Conservation (phyloP, 1,140 invertebrate genomes). For the Eriosoma lanigerum region DNA sequence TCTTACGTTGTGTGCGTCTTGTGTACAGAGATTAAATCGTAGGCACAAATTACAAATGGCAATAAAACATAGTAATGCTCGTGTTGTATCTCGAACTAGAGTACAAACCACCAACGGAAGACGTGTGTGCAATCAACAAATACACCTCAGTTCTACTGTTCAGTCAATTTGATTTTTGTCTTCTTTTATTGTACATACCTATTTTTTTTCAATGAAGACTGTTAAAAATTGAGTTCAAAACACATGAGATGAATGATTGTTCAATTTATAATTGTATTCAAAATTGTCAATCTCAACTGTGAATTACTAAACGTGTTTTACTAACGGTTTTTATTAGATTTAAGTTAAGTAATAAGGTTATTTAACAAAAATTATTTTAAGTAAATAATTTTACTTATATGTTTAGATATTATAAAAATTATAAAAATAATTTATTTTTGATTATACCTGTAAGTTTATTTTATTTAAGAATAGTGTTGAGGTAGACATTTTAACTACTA, state of each 20-base stretch:
- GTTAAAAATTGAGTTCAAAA: slow-evolving; percentile 49
- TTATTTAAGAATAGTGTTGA: slow-evolving; percentile 32
- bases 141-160: slow-evolving; percentile 10
- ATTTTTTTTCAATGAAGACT: slow-evolving; percentile 50
- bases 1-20: slow-evolving; percentile 45
- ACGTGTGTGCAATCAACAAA: slow-evolving; percentile 13
- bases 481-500: slow-evolving; percentile 48
- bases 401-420: slow-evolving; percentile 33
- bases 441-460: slow-evolving; percentile 37
- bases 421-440: slow-evolving; percentile 49
- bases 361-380: slow-evolving; percentile 45
- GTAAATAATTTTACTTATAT: slow-evolving; percentile 32
- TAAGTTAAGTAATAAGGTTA: slow-evolving; percentile 45
- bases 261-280: slow-evolving; percentile 9
- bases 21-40: slow-evolving; percentile 48
- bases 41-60: slow-evolving; percentile 44
- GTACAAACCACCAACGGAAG: not conserved
- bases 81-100: not conserved
- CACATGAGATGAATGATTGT: slow-evolving; percentile 11
- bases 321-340: slow-evolving; percentile 43
- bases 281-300: slow-evolving; percentile 24
- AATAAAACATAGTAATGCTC: slow-evolving; percentile 14
- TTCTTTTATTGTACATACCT: slow-evolving; percentile 45
- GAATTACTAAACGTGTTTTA: slow-evolving; percentile 49
- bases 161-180: slow-evolving; percentile 47